Conservation (phyloP, 2,797 vertebrate genomes). For the Lepus townsendii region DNA sequence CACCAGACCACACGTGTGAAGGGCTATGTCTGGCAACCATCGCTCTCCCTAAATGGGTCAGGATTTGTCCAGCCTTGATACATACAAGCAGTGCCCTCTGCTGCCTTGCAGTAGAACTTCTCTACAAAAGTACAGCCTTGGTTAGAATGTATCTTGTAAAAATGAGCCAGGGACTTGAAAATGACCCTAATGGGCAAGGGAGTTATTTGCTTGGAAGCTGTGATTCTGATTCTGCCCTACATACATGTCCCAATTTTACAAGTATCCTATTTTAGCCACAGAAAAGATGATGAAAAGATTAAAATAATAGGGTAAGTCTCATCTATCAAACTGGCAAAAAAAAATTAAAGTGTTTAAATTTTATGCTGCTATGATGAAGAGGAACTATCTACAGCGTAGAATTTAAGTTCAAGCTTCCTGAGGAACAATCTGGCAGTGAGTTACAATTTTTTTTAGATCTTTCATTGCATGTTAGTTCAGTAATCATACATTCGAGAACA, state of each 20-base stretch:
- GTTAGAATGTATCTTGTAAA: background rate
- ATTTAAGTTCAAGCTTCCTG: conserved; percentile 29
- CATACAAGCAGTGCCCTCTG: conserved; percentile 76
- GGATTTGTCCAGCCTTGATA: background rate
- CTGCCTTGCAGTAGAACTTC: conserved; percentile 63
- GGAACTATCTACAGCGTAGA: background rate
- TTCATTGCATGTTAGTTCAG: background rate
- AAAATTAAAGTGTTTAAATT: conserved; percentile 28
- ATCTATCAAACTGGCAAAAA: conserved; percentile 37
- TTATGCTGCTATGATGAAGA: background rate
- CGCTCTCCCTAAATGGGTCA: background rate
- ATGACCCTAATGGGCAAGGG: background rate
- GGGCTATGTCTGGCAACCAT: background rate
- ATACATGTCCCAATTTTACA: conserved; percentile 46
- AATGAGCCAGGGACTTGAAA: conserved; percentile 31
- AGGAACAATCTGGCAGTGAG: conserved; percentile 24
- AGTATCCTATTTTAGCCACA: conserved; percentile 44
- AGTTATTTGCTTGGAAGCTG: conserved; percentile 17
- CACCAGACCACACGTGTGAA: background rate
- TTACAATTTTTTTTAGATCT: background rate
- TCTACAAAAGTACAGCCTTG: background rate
- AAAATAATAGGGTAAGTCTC: conserved; percentile 40
- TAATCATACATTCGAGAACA: conserved; percentile 1
- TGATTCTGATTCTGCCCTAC: conserved; percentile 14
- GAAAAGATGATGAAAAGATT: conserved; percentile 54